Base-by-base conservation (phyloP, 2,797 vertebrate species). In the Sarcoramphus papa region DNA sequence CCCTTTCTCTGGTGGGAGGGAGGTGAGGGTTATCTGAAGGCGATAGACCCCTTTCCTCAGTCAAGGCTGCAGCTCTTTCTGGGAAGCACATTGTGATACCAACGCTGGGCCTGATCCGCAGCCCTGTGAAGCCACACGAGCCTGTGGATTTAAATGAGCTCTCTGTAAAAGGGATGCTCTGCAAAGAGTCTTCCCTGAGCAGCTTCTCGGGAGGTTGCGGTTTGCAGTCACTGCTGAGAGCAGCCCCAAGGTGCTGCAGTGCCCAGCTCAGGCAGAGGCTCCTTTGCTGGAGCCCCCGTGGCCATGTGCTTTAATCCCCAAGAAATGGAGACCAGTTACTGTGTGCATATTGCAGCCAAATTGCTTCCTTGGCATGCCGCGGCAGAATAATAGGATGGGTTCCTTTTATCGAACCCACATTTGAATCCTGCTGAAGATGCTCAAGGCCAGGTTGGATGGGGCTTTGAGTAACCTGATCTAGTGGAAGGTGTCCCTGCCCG, bases 21-120 rank as follows among this genome's bases (percentile, higher is more conserved):
- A 51, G 56, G 35, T 57, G 74, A 62, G 47, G 41, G 37, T 62
- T 80, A 12, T 21, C 16, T 48, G 77, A 45, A 43, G 30, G 23
- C 1, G 4, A 5, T 2, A 33, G 72, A 21, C 14, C 12, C 13
- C n/a, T 65, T 72, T 63, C 7, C 18, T 4, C 0, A 0, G 30
- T 50, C 21, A 69, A 12, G 4, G 14, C 12, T 60, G 30, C 31
- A 37, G 43, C 0, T 18, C 25, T 27, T 6, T 41, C 14, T 63
- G 77, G 40, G 62, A 68, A 53, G 19, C 21, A 2, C 0, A 1
- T 56, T 50, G 57, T 41, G 51, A 20, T 85, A 4, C 7, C 37
- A 23, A 0, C 0, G 10, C 60, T 65, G 51, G 30, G 4, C 27
- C 54, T 87, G 63, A 45, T 25, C 60, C 1, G 1, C 62, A 79